Conservation (phyloP, 2,113 vertebrate genomes). For the Colaptes auratus region DNA sequence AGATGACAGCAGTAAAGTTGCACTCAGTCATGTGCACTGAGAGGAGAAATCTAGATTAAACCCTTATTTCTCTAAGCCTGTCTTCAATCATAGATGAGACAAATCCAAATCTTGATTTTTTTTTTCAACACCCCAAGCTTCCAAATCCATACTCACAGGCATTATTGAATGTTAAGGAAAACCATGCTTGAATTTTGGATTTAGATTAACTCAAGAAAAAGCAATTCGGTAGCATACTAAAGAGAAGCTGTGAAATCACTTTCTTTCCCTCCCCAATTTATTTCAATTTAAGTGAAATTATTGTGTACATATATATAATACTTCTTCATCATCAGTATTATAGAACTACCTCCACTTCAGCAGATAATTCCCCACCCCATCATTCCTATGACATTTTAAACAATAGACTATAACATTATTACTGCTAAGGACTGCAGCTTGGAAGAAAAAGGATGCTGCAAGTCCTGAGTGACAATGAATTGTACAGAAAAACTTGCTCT, state of each 20-base stretch:
- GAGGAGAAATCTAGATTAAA: constrained; percentile 1
- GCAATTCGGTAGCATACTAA: background rate
- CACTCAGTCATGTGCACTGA: background rate
- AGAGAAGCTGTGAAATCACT: background rate
- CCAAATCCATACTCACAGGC: background rate
- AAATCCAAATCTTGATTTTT: background rate
- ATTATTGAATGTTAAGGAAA: background rate
- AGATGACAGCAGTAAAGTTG: background rate
- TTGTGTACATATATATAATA: background rate
- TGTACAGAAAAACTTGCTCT: background rate
- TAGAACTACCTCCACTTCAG: background rate
- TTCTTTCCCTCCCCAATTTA: background rate
- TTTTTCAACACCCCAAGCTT: background rate
- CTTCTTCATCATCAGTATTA: background rate
- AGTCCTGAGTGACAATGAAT: background rate
- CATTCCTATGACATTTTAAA: background rate
- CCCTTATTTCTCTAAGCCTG: background rate
- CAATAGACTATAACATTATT: background rate
- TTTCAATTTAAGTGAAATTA: background rate
- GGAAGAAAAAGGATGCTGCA: background rate
- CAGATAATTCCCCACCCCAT: background rate
- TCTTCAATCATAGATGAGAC: background rate
- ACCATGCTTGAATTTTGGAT: background rate
- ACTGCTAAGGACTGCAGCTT: background rate
- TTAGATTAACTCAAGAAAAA: background rate